A percentile compares a stretch with the other conserved stretches of the same genome.
Evolutionary conservation across 1,140 invertebrate genomes (phyloP).

Genomic region (Dreissena rostriformis): DNA sequence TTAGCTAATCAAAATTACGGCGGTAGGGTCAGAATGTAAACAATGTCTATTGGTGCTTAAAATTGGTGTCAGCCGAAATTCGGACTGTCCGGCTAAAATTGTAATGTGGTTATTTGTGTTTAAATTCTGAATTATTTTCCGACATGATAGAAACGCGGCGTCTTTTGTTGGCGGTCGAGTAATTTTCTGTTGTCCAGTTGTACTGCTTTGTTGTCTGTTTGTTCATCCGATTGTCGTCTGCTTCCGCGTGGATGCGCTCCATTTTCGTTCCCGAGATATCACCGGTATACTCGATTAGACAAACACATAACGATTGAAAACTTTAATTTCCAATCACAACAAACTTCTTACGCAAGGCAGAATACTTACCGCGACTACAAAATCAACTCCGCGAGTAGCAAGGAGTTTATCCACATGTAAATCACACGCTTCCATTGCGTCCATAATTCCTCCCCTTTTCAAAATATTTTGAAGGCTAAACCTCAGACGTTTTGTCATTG

Average conservation of each 20-base stretch:
- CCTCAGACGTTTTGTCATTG: too few species aligned
- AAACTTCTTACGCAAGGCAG: slow-evolving; percentile 19
- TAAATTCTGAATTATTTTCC: too few species aligned
- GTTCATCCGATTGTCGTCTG: slow-evolving; percentile 14
- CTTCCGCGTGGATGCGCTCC: slow-evolving; percentile 5
- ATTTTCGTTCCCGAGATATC: slow-evolving; percentile 14
- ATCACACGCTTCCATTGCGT: too few species aligned
- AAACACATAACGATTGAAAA: slow-evolving; percentile 32
- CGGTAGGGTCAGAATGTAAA: slow-evolving; percentile 1
- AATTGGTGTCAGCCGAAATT: not conserved
- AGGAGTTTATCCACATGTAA: too few species aligned
- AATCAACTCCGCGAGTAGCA: too few species aligned
- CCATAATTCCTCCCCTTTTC: too few species aligned
- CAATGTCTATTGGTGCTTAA: slow-evolving; percentile 5
- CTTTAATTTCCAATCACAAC: slow-evolving; percentile 37
- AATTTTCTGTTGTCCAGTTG: slow-evolving; percentile 12
- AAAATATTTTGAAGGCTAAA: too few species aligned
- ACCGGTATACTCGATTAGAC: slow-evolving; percentile 22
- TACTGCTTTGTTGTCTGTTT: not conserved
- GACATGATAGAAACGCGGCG: not conserved
- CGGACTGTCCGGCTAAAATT: too few species aligned
- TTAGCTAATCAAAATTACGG: slow-evolving; percentile 19
- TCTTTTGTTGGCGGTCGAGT: slow-evolving; percentile 17
- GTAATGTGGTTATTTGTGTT: not conserved
- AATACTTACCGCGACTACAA: too few species aligned